A percentile compares a stretch with the other conserved stretches of the same genome.
These are phyloP conservation scores for Ophonus ardosiacus DNA, from an alignment of 2,888 invertebrate genomes.

Conservation along the genomic window DNA sequence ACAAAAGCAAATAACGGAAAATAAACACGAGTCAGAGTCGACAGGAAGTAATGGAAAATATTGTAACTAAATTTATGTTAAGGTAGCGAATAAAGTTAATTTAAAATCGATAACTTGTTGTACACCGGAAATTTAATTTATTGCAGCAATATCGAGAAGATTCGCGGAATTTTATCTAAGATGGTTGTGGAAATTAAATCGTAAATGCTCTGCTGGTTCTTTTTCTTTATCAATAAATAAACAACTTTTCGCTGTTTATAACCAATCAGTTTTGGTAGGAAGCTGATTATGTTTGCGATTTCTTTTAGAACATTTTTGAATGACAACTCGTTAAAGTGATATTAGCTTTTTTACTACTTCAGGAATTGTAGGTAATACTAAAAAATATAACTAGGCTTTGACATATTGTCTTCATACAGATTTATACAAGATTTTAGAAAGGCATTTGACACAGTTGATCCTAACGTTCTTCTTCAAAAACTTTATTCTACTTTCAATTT, in stretches of 20 bases:
- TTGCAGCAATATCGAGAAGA: neutral
- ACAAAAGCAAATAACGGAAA: slow-evolving; percentile 26
- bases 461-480: no score
- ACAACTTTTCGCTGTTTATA: neutral
- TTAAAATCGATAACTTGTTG: slow-evolving; percentile 43
- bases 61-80: slow-evolving; percentile 40
- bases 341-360: no score
- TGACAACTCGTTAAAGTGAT: no score
- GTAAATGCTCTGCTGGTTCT: neutral
- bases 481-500: no score
- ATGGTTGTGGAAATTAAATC: neutral
- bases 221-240: neutral
- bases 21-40: neutral
- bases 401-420: no score
- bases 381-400: no score
- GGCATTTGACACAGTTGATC: no score
- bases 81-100: slow-evolving; percentile 7
- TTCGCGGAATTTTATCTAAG: neutral
- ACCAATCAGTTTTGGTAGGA: neutral
- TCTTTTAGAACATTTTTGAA: no score
- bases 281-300: no score
- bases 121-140: slow-evolving; percentile 13
- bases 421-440: no score
- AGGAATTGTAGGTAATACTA: no score
- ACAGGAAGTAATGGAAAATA: slow-evolving; percentile 21